Evolutionary conservation across 1,140 invertebrate genomes (phyloP), one percentile per base, ranked within the genome.

Genomic region (Caenorhabditis inopinata): DNA sequence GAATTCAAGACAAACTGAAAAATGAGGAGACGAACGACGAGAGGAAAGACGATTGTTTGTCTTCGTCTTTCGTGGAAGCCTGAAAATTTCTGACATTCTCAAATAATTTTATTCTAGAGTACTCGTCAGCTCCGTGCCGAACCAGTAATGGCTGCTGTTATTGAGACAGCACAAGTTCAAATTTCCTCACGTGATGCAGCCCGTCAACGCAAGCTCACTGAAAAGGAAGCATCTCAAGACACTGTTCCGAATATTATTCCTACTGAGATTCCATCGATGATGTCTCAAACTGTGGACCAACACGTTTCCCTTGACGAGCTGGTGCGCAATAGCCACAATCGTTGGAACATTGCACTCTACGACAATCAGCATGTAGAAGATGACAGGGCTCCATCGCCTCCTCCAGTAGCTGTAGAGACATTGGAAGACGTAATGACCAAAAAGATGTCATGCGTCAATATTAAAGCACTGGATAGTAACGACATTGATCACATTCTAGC

Each of bases 341-440:
- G 32, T 38, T n/a, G n/a, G 29, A 68, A 38, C 32, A 68, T 18
- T 18, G 58, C 35, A 9, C 18, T 38, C 12, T 68, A 18, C 4
- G 32, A 68, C 12, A 7, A 29, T 68, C 16, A 21, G 16, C 29
- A 32, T n/a, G 11, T 38, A 21, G 58, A 53, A 25, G 27, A 7
- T 32, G 53, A 32, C 11, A 21, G n/a, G n/a, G 53, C 6, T 3
- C n/a, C 53, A 32, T 62, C 53, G 16, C 9, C 27, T 1, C n/a
- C 27, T 1, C 25, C 12, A 16, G 7, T 68, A 38, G 58, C n/a
- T 2, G 58, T 38, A 12, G 58, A 68, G n/a, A 38, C 35, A 32
- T n/a, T 68, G 32, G 58, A 38, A n/a, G 58, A 68, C 21, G 58
- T 68, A 2, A 68, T 68, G 58, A 68, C 58, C 18, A 68, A 68